Evolutionary conservation across 2,888 invertebrate genomes (phyloP).

Genomic region (Carcina quercana): DNA sequence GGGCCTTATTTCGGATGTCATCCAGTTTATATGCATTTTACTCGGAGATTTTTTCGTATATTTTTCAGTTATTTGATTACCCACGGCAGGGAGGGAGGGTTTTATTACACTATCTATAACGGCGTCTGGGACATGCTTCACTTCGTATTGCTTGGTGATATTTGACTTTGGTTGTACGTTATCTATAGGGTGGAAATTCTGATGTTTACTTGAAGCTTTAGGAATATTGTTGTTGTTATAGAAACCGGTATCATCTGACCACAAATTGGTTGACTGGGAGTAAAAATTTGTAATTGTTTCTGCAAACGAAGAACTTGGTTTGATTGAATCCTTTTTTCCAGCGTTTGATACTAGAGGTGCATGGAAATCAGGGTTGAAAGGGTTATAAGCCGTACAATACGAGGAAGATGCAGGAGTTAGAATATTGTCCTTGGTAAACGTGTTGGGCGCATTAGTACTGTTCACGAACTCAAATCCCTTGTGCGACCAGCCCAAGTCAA

Average conservation of each 20-base stretch:
- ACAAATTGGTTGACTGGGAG: conserved; percentile 56
- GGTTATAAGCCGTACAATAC: conserved; percentile 56
- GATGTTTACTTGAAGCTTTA: conserved; percentile 46
- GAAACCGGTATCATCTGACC: conserved; percentile 61
- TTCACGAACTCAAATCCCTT: conserved; percentile 65
- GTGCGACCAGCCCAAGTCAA: conserved; percentile 67
- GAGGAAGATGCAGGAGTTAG: conserved; percentile 46
- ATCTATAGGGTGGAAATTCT: conserved; percentile 45
- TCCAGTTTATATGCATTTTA: conserved; percentile 70
- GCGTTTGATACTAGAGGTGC: conserved; percentile 51
- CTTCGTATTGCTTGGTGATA: conserved; percentile 43
- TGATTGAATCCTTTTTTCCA: conserved; percentile 50
- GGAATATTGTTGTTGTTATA: conserved; percentile 48
- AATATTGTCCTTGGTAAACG: conserved; percentile 55
- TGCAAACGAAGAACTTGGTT: conserved; percentile 45
- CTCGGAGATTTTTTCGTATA: conserved; percentile 60
- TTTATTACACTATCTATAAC: conserved; percentile 34
- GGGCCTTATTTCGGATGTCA: conserved; percentile 64
- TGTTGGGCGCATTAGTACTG: conserved; percentile 45
- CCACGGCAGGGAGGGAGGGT: conserved; percentile 29
- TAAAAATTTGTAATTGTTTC: conserved; percentile 62
- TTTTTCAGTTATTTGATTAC: conserved; percentile 47
- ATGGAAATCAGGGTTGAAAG: conserved; percentile 65
- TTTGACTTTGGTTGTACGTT: conserved; percentile 36
- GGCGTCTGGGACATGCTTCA: conserved; percentile 34